Conservation (phyloP, 2,888 invertebrate genomes). For the Agrilus cyanescens region DNA sequence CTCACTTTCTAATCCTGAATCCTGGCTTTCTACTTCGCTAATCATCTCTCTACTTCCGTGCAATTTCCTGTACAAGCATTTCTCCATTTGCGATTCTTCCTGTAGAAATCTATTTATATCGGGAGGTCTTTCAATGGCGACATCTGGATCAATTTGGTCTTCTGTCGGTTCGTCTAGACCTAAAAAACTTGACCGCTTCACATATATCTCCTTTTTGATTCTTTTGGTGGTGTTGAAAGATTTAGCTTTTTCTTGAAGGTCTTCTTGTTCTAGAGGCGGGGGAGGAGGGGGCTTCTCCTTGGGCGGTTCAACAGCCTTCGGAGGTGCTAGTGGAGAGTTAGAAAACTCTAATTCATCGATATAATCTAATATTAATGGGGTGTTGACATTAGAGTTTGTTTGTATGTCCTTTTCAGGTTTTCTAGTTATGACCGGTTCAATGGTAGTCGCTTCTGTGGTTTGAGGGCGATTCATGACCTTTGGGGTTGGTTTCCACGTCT, state of each 20-base stretch:
- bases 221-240: conserved; percentile 67
- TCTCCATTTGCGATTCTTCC: conserved; percentile 66
- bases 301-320: conserved; percentile 21
- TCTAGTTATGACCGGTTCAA: no score
- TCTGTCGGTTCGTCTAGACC: conserved; percentile 66
- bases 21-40: conserved; percentile 50
- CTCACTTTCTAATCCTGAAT: conserved; percentile 68
- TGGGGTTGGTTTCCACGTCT: not conserved
- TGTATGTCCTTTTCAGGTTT: no score
- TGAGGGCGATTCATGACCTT: not conserved
- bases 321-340: conserved; percentile 25
- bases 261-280: conserved; percentile 34
- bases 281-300: conserved; percentile 67
- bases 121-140: conserved; percentile 59
- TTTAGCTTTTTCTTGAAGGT: conserved; percentile 13
- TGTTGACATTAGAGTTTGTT: no score
- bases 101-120: conserved; percentile 72
- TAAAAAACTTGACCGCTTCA: conserved; percentile 73
- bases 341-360: conserved; percentile 40
- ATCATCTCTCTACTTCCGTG: conserved; percentile 26
- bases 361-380: no score
- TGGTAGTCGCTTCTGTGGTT: not conserved
- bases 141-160: conserved; percentile 56
- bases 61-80: conserved; percentile 55
- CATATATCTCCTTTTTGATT: conserved; percentile 74